Evolutionary conservation across 1,140 invertebrate genomes (phyloP).

Genomic region (Apis dorsata): DNA sequence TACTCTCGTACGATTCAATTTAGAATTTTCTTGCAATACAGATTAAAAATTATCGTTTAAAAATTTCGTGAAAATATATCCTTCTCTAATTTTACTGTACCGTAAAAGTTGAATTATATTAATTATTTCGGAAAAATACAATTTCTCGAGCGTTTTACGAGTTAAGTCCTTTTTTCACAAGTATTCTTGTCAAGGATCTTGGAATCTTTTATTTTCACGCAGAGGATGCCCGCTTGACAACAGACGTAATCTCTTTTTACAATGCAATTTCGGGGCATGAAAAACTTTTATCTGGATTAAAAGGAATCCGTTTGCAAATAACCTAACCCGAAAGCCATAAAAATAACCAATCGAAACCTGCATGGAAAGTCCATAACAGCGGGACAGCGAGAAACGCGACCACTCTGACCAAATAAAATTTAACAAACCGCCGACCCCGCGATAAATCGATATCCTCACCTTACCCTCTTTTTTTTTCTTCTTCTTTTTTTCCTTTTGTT

Average conservation of each 20-base stretch:
- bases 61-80: neutral
- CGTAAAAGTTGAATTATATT: too few species aligned
- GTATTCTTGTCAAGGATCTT: too few species aligned
- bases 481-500: neutral
- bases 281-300: neutral
- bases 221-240: too few species aligned
- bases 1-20: slow-evolving; percentile 35
- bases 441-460: slow-evolving; percentile 31
- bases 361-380: neutral
- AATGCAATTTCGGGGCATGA: neutral
- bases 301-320: neutral
- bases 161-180: too few species aligned
- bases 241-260: neutral
- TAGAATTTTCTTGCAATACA: slow-evolving; percentile 4
- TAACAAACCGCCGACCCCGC: neutral
- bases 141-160: too few species aligned
- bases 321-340: neutral
- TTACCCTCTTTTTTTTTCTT: neutral
- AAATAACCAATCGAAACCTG: slow-evolving; percentile 17
- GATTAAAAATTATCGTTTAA: neutral
- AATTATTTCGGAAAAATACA: too few species aligned
- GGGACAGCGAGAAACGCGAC: neutral
- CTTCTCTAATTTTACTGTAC: neutral
- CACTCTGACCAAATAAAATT: slow-evolving; percentile 7
- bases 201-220: too few species aligned